Conservation (phyloP, 1,140 invertebrate genomes). For the Thrips palmi region DNA sequence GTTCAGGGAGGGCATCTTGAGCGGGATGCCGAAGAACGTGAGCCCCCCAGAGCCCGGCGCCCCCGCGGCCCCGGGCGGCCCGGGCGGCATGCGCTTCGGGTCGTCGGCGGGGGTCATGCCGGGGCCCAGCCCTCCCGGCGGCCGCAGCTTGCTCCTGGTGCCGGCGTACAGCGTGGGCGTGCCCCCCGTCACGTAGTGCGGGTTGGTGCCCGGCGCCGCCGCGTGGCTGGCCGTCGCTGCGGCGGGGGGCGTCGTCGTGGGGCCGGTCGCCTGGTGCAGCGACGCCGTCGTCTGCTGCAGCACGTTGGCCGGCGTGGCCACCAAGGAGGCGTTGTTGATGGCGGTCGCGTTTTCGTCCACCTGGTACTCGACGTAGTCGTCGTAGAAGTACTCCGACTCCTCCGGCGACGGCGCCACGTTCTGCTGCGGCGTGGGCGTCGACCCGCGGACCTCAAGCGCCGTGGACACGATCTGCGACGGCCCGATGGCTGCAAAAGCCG, state of each 20-base stretch:
- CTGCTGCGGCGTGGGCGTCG: neutral
- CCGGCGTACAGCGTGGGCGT: conserved; percentile 43
- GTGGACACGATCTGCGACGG: conserved; percentile 11
- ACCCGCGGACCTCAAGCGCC: conserved; percentile 7
- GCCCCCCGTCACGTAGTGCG: conserved; percentile 31
- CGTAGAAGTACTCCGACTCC: conserved; percentile 61
- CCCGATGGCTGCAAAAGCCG: conserved; percentile 9
- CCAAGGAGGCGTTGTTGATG: conserved; percentile 14
- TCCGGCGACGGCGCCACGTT: conserved; percentile 31
- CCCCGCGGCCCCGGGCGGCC: conserved; percentile 9
- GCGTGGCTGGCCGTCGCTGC: conserved; percentile 2
- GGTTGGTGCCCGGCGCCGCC: conserved; percentile 1
- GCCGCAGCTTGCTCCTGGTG: too few species aligned
- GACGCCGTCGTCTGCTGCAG: conserved; percentile 12
- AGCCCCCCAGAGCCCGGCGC: conserved; percentile 36
- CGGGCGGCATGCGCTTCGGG: too few species aligned
- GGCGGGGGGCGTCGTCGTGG: neutral
- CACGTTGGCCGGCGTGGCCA: conserved; percentile 14
- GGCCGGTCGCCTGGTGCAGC: too few species aligned
- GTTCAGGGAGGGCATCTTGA: conserved; percentile 51
- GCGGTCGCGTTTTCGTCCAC: conserved; percentile 32
- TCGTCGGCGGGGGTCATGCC: too few species aligned
- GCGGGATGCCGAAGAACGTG: conserved; percentile 68
- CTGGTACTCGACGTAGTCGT: conserved; percentile 57
- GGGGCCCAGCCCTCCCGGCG: too few species aligned